phyloP scores from a whole-genome alignment of 92 coral and sea anemone genomes.

The Actinostola sp. region DNA sequence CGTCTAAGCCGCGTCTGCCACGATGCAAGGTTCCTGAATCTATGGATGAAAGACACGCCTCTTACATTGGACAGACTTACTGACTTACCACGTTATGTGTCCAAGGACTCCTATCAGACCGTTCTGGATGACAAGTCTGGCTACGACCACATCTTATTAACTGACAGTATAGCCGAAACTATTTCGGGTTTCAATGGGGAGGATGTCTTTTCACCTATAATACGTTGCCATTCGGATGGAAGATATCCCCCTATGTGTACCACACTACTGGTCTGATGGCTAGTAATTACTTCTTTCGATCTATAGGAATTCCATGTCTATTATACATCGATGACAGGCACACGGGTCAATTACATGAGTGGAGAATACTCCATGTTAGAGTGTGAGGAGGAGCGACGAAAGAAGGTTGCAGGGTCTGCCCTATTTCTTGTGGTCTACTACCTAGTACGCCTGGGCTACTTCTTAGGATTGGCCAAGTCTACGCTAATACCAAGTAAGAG shows the following conservation, averaged over 20 bases:
- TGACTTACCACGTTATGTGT: slow-evolving; percentile 37
- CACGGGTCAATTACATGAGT: slow-evolving; percentile 36
- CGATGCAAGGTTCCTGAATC: slow-evolving; percentile 36
- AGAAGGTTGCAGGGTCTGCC: slow-evolving; percentile 37
- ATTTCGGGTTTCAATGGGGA: slow-evolving; percentile 65
- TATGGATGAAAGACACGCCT: slow-evolving; percentile 53
- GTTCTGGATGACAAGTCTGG: slow-evolving; percentile 54
- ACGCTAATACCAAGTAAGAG: slow-evolving; percentile 19
- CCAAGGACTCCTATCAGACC: slow-evolving; percentile 34
- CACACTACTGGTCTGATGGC: slow-evolving; percentile 57
- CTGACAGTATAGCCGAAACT: slow-evolving; percentile 35
- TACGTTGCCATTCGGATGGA: slow-evolving; percentile 74
- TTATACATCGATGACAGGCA: slow-evolving; percentile 59
- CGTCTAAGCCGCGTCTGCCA: slow-evolving; percentile 54
- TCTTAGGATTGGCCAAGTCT: slow-evolving; percentile 45
- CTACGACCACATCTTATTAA: slow-evolving; percentile 42
- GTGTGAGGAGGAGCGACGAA: slow-evolving; percentile 2
- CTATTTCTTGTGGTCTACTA: slow-evolving; percentile 35
- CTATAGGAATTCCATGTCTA: slow-evolving; percentile 34
- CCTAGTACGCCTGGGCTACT: slow-evolving; percentile 36
- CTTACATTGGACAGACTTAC: slow-evolving; percentile 26
- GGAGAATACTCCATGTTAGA: slow-evolving; percentile 25
- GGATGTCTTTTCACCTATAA: slow-evolving; percentile 57
- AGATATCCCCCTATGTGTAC: slow-evolving; percentile 44
- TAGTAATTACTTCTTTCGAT: slow-evolving; percentile 10